Base-by-base conservation (phyloP, 1,140 invertebrate species). In the Neuroterus valhalla region DNA sequence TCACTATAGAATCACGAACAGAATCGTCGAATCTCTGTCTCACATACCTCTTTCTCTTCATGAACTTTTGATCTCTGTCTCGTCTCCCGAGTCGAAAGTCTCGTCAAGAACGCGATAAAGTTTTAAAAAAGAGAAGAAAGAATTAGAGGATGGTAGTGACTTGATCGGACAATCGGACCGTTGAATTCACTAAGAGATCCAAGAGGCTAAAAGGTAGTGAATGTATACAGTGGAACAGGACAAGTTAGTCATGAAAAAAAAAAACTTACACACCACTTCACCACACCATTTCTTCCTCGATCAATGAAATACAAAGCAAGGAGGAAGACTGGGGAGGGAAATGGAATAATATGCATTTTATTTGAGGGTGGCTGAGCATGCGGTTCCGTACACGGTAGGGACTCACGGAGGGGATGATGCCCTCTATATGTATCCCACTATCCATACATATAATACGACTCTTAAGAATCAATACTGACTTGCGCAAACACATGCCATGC, bases 311-410 rank as follows among this genome's bases (percentile, higher is more conserved):
- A 26, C 55, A 62, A 31, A 62, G 55, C 23, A 23, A 31, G 52
- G n/a, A 2, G 19, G 26, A n/a, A 3, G 55, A 21, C 19, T 31
- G 17, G n/a, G 26, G 43, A 48, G 67, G 23, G 52, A 55, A 68
- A 71, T 11, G 19, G 23, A 42, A n/a, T 66, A 67, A 70, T 45
- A 67, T 31, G 66, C 14, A 48, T 44, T 70, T 44, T 70, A 46
- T 70, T 44, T 70, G 45, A 46, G 43, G 43, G 68, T 48, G 68
- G 23, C 43, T 48, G 68, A 31, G 68, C 45, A 23, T 48, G 45
- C 43, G 26, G 23, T 50, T 66, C 44, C 46, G 19, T 52, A 17
- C 52, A 79, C 76, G 78, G 46, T 46, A 68, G 66, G 79, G 69
- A 6, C n/a, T 19, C 23, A 19, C 17, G 26, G 46, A 26, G 31